Conservation (phyloP, 2,797 vertebrate genomes). For the Epinephelus awoara region DNA sequence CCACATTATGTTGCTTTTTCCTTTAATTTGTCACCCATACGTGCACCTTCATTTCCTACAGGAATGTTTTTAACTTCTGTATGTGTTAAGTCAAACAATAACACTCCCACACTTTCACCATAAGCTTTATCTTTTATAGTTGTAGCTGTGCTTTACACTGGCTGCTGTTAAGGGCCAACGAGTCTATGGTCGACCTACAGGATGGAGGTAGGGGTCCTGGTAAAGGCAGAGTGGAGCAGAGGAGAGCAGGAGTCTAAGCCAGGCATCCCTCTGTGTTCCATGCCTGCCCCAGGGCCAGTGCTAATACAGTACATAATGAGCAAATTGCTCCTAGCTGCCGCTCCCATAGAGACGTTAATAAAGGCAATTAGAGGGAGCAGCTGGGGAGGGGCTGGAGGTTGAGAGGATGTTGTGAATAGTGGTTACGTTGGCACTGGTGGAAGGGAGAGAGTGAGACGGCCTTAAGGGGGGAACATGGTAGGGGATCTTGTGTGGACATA, state of each 20-base stretch:
- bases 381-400: conserved; percentile 78
- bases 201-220: conserved; percentile 73
- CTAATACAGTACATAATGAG: conserved; percentile 85
- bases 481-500: conserved; percentile 59
- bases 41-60: background rate
- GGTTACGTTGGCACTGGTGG: conserved; percentile 57
- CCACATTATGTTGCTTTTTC: background rate
- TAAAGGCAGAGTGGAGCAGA: conserved; percentile 65
- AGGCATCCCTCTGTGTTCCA: conserved; percentile 82
- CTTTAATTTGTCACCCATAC: background rate
- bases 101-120: background rate
- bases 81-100: conserved; percentile 7
- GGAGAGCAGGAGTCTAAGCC: conserved; percentile 66
- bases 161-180: conserved; percentile 35
- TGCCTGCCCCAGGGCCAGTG: conserved; percentile 80
- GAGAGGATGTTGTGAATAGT: conserved; percentile 76
- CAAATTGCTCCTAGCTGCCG: conserved; percentile 85
- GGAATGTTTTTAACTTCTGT: background rate
- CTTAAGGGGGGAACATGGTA: conserved; percentile 47
- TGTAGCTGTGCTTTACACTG: conserved; percentile 29
- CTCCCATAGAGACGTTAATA: conserved; percentile 87
- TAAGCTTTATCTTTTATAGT: conserved; percentile 9
- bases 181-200: conserved; percentile 49
- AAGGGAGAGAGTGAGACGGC: conserved; percentile 33
- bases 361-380: conserved; percentile 85